Evolutionary conservation across 1,140 invertebrate species (phyloP).

Genomic region (Brachionus koreanus): DNA sequence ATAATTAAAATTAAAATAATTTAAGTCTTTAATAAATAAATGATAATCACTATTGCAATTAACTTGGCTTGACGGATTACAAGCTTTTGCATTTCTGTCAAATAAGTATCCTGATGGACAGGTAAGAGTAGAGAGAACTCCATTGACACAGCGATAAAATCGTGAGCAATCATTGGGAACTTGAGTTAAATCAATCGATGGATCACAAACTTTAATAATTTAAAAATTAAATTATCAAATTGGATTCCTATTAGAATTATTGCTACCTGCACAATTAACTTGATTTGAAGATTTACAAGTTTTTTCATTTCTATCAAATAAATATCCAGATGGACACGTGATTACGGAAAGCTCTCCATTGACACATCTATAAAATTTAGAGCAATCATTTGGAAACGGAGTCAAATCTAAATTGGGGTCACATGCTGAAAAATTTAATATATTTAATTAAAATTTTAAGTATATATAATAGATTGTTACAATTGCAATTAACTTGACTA

Average conservation of each 20-base stretch:
- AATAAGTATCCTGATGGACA: constrained; percentile 16
- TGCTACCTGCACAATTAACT: neutral
- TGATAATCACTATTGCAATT: neutral
- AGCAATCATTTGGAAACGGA: neutral
- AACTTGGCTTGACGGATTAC: neutral
- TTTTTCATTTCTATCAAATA: neutral
- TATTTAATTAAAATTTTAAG: too few relatives aligned
- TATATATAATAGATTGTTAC: too few relatives aligned
- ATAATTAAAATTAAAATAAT: neutral
- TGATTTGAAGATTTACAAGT: neutral
- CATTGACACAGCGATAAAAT: constrained; percentile 24
- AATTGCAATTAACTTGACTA: neutral
- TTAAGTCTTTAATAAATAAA: neutral
- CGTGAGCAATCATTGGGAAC: constrained; percentile 13
- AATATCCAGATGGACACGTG: neutral
- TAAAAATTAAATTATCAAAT: neutral
- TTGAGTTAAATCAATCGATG: constrained; percentile 4
- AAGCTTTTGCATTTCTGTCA: neutral
- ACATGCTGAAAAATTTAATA: neutral
- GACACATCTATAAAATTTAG: constrained; percentile 25
- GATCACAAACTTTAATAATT: neutral
- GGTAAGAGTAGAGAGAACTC: neutral
- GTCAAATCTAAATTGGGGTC: neutral
- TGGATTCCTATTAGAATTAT: neutral
- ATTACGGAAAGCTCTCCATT: neutral